Base-by-base conservation (phyloP, 2,888 invertebrate species). In the Agrotis clavis region DNA sequence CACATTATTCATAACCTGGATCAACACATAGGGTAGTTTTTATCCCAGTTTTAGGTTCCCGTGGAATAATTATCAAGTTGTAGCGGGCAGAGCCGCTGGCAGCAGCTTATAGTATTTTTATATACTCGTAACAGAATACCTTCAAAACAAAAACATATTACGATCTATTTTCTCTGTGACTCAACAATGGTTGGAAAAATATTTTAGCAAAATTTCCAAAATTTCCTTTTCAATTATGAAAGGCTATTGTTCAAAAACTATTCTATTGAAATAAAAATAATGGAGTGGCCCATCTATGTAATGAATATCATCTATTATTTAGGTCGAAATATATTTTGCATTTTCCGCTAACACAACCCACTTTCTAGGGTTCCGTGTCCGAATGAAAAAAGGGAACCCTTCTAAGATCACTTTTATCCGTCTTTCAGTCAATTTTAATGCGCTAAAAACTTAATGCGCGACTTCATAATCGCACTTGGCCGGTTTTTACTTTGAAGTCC, bases 211-310 rank as follows among this genome's bases (percentile, higher is more conserved):
- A 74, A 68, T 41, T 54, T 64, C 51, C 21, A 48, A 76, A 74
- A 68, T 41, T 54, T 64, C 51, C 50, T 50, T 77, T 78, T 35
- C 50, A 82, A 62, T 82, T 67, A 71, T 25, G 9, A 57, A 64
- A 50, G 65, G 21, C 50, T 48, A 50, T 72, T 79, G 67, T 83
- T 67, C 1, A 25, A 41, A 67, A 56, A 81, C 60, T 48, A 70
- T 65, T 65, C 14, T 9, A 56, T 53, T 48, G 16, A 64, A 71
- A 67, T 51, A 48, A 56, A 56, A 51, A 47, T n/a, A 53, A 60
- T 54, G 18, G 35, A 59, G 1, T 2, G 2, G 35, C 45, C 35
- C 48, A 64, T 53, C 30, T 64, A 35, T 53, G 19, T 67, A 48
- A 48, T 81, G 35, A 48, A 67, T n/a, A 68, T 68, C n/a, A 56